These are phyloP conservation scores for Agonum fuliginosum DNA, from an alignment of 2,888 invertebrate species.

Conservation along the genomic window DNA sequence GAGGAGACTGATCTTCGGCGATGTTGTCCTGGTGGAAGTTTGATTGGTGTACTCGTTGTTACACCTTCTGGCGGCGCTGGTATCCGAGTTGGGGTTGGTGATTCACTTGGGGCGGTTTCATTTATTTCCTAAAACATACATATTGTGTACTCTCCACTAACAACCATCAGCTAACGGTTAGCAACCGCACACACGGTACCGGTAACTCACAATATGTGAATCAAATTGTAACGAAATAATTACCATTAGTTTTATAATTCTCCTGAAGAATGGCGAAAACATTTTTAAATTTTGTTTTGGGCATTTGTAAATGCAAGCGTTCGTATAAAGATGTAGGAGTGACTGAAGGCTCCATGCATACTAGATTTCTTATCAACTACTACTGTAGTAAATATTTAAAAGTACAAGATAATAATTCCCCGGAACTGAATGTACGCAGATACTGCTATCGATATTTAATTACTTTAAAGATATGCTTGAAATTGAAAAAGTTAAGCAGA, in stretches of 20 bases:
- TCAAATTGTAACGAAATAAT: no score
- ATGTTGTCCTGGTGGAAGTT: slow-evolving; percentile 68
- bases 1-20: slow-evolving; percentile 73
- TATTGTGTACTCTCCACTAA: no score
- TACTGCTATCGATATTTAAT: not conserved
- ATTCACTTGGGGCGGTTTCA: not conserved
- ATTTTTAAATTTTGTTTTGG: no score
- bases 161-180: no score
- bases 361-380: slow-evolving; percentile 15
- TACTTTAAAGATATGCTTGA: not conserved
- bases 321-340: not conserved
- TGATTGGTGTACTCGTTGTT: slow-evolving; percentile 73
- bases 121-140: slow-evolving; percentile 14
- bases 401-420: not conserved
- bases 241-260: no score
- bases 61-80: slow-evolving; percentile 62
- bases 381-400: slow-evolving; percentile 11
- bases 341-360: not conserved
- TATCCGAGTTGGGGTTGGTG: not conserved
- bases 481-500: not conserved
- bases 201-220: no score
- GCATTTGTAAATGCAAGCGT: no score
- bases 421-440: not conserved
- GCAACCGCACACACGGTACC: not conserved
- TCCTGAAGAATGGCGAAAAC: no score